Percentiles rank a stretch among this genome's conserved stretches.
Conservation (phyloP, 30 jellyfish, hydroid and myxozoan species). For the Hydractinia symbiolongicarpus region DNA sequence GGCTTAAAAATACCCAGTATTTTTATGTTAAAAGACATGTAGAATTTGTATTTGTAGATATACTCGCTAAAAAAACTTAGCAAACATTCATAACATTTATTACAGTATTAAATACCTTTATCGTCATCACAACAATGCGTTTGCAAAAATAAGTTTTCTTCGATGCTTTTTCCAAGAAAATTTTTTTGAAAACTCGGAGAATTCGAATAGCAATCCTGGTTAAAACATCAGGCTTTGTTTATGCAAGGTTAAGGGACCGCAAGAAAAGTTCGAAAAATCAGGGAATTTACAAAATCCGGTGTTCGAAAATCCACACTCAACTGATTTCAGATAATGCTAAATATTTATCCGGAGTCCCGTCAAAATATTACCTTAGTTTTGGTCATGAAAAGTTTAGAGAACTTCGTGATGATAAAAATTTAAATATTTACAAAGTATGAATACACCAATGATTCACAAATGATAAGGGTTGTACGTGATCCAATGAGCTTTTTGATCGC, state of each 20-base stretch:
- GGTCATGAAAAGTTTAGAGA: no score
- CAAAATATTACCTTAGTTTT: no score
- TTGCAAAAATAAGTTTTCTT: no score
- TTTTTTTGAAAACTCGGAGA: no score
- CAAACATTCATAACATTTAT: not conserved
- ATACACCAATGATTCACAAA: constrained; percentile 29
- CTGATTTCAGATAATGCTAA: not conserved
- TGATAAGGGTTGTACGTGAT: constrained; percentile 92
- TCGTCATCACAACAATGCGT: no score
- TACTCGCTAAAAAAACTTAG: not conserved
- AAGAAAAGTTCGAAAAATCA: not conserved
- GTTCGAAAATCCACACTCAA: not conserved
- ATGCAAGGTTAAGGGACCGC: not conserved
- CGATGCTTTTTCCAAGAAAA: no score
- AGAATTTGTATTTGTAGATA: constrained; percentile 5
- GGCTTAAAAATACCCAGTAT: not conserved
- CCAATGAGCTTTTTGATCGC: constrained; percentile 76
- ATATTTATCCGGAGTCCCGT: no score
- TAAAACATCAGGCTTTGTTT: not conserved
- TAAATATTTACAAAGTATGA: no score
- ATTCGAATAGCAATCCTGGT: not conserved
- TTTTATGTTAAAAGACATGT: not conserved
- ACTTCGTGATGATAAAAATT: no score
- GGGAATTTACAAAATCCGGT: constrained; percentile 1
- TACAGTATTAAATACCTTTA: not conserved